phyloP scores from a whole-genome alignment of 2,113 vertebrate genomes.

The Hippocampus guttulatus region DNA sequence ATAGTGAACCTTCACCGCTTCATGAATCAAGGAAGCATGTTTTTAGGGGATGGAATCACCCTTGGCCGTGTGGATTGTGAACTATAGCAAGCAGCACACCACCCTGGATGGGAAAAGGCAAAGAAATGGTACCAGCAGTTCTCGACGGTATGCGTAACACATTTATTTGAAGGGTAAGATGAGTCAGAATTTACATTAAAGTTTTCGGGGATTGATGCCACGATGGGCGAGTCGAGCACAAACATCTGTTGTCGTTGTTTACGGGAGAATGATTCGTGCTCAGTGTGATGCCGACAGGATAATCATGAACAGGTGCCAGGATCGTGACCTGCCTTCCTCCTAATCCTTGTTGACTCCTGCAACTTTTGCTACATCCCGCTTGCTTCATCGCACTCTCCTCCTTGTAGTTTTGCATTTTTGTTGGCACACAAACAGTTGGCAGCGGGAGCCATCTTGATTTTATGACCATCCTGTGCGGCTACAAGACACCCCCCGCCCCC shows the following conservation, averaged over 20 bases:
- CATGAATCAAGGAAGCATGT: too few species aligned
- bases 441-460: conserved; percentile 56
- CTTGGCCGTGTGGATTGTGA: background rate
- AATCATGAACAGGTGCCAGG: conserved; percentile 56
- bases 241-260: conserved; percentile 55
- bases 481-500: conserved; percentile 28
- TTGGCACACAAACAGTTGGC: conserved; percentile 55
- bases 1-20: too few species aligned
- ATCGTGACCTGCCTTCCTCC: conserved; percentile 41
- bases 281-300: conserved; percentile 46
- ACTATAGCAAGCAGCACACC: too few species aligned
- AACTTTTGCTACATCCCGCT: conserved; percentile 47
- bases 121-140: too few species aligned
- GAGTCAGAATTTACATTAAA: background rate
- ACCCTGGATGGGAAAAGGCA: too few species aligned
- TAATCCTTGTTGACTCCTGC: conserved; percentile 57
- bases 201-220: too few species aligned
- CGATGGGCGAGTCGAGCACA: background rate
- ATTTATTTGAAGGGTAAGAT: background rate
- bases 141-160: too few species aligned
- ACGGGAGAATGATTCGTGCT: conserved; percentile 46
- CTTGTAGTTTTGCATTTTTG: conserved; percentile 42
- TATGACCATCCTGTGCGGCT: conserved; percentile 61
- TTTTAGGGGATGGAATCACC: background rate
- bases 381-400: conserved; percentile 31